Base-by-base conservation (phyloP, 2,888 invertebrate species). In the Hirtodrosophila alboralis region DNA sequence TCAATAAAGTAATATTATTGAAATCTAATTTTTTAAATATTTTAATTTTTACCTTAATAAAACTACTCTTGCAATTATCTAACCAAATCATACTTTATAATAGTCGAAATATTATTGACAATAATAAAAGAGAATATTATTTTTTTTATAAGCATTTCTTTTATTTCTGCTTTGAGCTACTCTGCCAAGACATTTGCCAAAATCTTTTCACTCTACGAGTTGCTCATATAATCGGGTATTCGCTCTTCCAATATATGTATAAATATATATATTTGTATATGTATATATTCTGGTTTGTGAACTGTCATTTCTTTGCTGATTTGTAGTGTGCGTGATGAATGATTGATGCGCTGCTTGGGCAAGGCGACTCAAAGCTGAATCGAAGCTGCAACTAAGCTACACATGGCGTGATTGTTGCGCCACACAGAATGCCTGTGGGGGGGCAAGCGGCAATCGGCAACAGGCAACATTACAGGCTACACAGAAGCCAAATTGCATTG, bases 401-500 rank as follows among this genome's bases (percentile, higher is more conserved):
- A 85, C 86, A 76, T 83, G 49, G 84, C 81, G 81, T 83, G 81
- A 83, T 85, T 53, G 48, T 38, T 37, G 49, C 66, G 60, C 84
- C 78, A 71, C 85, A 84, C 84, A 75, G 75, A 72, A 60, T 63
- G 65, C 52, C 60, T 31, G 51, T 40, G 48, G 47, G 53, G 41
- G 40, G 38, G 40, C 47, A 40, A 27, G 38, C 33, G 57, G 71
- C 67, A 40, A 44, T 13, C 18, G 28, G 43, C 61, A 48, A n/a
- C n/a, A n/a, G n/a, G n/a, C n/a, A 62, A 70, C 74, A 75, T 74
- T 73, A 80, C 60, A 83, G 83, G 86, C 75, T 78, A 80, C 76
- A 88, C 88, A 88, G 88, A 88, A 88, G 88, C 87, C 83, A 83
- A 85, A 88, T 88, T 87, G 84, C 84, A 78, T 80, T 72, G 84